A percentile compares a stretch with the other conserved stretches of the same genome.
phyloP scores from a whole-genome alignment of 1,140 invertebrate genomes.

The Heliconius melpomene region DNA sequence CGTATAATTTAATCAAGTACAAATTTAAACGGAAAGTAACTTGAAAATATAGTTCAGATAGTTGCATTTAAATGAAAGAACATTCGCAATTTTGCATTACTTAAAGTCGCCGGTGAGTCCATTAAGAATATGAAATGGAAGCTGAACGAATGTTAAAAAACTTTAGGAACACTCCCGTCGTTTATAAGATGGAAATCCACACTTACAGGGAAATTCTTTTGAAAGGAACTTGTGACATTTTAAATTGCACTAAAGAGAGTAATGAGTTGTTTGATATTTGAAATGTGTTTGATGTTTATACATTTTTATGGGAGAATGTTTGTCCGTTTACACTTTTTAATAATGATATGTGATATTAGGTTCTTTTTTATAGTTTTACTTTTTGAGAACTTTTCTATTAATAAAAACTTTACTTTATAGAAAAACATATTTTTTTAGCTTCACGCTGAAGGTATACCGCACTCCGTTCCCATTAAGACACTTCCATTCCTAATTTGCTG shows the following conservation, averaged over 20 bases:
- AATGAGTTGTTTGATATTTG: slow-evolving; percentile 15
- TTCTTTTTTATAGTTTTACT: no score
- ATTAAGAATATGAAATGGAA: slow-evolving; percentile 64
- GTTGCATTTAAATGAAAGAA: slow-evolving; percentile 45
- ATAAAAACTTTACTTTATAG: no score
- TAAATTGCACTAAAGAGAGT: slow-evolving; percentile 14
- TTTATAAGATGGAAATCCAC: slow-evolving; percentile 48
- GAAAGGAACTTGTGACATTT: slow-evolving; percentile 31
- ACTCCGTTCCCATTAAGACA: no score
- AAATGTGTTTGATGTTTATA: slow-evolving; percentile 11
- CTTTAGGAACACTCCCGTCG: slow-evolving; percentile 50
- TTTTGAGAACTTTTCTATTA: no score
- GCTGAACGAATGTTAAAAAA: slow-evolving; percentile 56
- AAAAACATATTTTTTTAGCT: no score
- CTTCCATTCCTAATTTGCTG: no score
- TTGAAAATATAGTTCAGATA: slow-evolving; percentile 44
- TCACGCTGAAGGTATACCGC: no score
- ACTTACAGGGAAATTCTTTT: slow-evolving; percentile 45
- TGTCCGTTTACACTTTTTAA: neutral
- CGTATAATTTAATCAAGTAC: slow-evolving; percentile 33
- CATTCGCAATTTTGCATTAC: slow-evolving; percentile 52
- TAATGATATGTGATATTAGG: neutral
- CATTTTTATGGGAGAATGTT: neutral
- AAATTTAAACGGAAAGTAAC: slow-evolving; percentile 39
- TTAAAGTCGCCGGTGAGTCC: slow-evolving; percentile 50